Conservation (phyloP, 2,888 invertebrate species). For the Notodonta dromedarius region DNA sequence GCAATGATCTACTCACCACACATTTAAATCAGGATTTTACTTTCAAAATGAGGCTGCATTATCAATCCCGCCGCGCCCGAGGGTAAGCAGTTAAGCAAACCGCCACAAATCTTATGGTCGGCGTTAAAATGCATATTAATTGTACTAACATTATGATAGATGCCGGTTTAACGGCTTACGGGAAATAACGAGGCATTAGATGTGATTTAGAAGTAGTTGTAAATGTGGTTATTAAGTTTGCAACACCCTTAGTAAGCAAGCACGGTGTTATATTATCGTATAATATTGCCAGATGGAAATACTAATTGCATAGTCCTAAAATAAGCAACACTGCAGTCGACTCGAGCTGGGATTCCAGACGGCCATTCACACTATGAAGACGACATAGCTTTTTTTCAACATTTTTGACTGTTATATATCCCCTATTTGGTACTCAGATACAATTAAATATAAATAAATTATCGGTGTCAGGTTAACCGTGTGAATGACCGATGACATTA, state of each 20-base stretch:
- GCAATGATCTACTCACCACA: slow-evolving; percentile 18
- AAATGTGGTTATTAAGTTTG: not conserved
- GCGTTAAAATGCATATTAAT: slow-evolving; percentile 23
- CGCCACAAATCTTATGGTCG: slow-evolving; percentile 27
- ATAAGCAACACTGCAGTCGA: too few relatives aligned
- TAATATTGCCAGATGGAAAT: too few relatives aligned
- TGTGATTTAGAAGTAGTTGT: slow-evolving; percentile 25
- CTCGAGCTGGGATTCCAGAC: too few relatives aligned
- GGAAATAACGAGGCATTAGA: slow-evolving; percentile 20
- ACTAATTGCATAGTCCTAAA: too few relatives aligned
- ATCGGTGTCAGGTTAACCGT: too few relatives aligned
- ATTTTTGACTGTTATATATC: too few relatives aligned
- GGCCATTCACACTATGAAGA: too few relatives aligned
- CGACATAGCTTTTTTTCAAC: too few relatives aligned
- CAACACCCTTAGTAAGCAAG: not conserved
- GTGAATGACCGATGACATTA: too few relatives aligned
- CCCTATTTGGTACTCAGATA: too few relatives aligned
- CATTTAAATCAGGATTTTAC: slow-evolving; percentile 17
- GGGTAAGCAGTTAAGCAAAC: slow-evolving; percentile 22
- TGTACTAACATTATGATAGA: slow-evolving; percentile 1
- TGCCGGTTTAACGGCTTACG: not conserved
- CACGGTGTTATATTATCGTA: too few relatives aligned
- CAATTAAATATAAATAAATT: too few relatives aligned
- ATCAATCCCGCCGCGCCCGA: slow-evolving; percentile 30
- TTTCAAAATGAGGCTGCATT: slow-evolving; percentile 28